These are phyloP conservation scores for Lamprologus callipterus DNA, from an alignment of 2,113 vertebrate genomes.

Conservation along the genomic window DNA sequence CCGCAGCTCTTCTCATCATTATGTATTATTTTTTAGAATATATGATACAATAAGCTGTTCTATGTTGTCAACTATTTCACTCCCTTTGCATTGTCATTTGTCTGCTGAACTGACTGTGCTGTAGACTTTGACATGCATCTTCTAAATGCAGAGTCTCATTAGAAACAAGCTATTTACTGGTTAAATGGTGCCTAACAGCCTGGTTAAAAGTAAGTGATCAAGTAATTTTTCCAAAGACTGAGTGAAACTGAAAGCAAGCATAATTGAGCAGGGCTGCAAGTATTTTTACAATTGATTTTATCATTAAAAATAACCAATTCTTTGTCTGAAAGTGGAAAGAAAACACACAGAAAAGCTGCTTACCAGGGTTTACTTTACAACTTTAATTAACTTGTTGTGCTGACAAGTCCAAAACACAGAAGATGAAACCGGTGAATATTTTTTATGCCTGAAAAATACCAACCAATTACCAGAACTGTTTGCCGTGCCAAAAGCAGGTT, in stretches of 20 bases:
- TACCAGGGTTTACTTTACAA: neutral
- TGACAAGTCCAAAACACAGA: neutral
- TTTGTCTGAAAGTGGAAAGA: neutral
- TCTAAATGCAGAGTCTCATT: neutral
- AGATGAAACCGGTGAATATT: neutral
- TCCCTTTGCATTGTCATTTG: neutral
- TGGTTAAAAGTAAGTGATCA: neutral
- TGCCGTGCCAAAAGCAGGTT: neutral
- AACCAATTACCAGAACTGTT: neutral
- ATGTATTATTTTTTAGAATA: neutral
- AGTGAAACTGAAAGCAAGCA: neutral
- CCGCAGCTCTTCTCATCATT: neutral
- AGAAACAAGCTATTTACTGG: neutral
- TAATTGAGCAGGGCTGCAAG: neutral
- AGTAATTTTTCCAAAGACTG: neutral
- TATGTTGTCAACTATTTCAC: neutral
- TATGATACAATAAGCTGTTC: neutral
- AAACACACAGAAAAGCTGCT: neutral
- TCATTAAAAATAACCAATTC: neutral
- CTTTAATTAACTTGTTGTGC: neutral
- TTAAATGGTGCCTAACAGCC: neutral
- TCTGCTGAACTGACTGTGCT: neutral
- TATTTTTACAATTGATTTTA: neutral
- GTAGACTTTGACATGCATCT: neutral
- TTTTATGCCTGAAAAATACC: neutral